Evolutionary conservation across 2,888 invertebrate genomes (phyloP).

Genomic region (Torymus aiolomorphi): DNA sequence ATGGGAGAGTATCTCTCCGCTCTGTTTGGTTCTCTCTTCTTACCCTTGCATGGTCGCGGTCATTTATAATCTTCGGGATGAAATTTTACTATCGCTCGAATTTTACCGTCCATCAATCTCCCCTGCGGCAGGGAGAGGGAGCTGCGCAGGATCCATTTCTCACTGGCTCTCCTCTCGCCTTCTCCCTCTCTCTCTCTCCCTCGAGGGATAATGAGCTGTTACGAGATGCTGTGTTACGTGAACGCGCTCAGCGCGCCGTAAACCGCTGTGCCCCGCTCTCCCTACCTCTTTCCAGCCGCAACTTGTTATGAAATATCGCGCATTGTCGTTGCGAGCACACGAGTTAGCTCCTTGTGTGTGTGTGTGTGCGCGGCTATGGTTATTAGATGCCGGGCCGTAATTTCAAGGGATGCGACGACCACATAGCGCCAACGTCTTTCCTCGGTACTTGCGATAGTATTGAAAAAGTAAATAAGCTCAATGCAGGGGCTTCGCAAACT

Average conservation of each 20-base stretch:
- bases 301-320: constrained; percentile 39
- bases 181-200: neutral
- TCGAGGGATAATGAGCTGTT: constrained; percentile 49
- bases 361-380: too few species aligned
- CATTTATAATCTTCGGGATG: constrained; percentile 49
- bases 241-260: constrained; percentile 1
- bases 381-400: too few species aligned
- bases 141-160: constrained; percentile 40
- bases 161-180: constrained; percentile 37
- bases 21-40: constrained; percentile 7
- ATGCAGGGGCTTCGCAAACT: too few species aligned
- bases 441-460: neutral
- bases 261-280: constrained; percentile 3
- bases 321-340: neutral
- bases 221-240: constrained; percentile 37
- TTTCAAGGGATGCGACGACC: too few species aligned
- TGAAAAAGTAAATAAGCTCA: too few species aligned
- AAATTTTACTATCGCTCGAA: constrained; percentile 52
- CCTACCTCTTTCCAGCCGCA: too few species aligned
- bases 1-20: constrained; percentile 32
- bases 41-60: constrained; percentile 1
- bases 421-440: too few species aligned
- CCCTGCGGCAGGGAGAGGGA: neutral
- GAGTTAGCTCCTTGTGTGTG: too few species aligned
- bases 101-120: constrained; percentile 49